Conservation (phyloP, 2,797 vertebrate species). For the Aeoliscus strigatus region DNA sequence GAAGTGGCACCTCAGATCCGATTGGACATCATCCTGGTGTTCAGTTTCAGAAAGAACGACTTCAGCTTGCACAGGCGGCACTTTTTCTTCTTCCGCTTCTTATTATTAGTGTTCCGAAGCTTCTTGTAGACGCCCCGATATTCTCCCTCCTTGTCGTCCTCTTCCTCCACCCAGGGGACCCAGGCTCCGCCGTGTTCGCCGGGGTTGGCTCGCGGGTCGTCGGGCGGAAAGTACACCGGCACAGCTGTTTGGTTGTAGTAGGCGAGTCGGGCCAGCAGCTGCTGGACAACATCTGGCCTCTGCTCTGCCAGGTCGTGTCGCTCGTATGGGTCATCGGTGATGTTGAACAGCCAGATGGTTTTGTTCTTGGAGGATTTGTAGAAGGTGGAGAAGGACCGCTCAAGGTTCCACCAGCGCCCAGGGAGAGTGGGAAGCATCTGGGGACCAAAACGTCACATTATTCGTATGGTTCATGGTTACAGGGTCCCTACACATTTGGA, state of each 20-base stretch:
- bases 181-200: constrained; percentile 83
- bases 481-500: too few species aligned
- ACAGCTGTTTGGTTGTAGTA: constrained; percentile 87
- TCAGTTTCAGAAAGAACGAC: constrained; percentile 88
- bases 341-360: constrained; percentile 92
- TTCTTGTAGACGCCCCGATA: constrained; percentile 73
- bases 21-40: constrained; percentile 87
- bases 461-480: too few species aligned
- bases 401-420: constrained; percentile 94
- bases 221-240: constrained; percentile 86
- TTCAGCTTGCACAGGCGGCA: constrained; percentile 89
- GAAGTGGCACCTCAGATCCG: constrained; percentile 71
- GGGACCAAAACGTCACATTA: too few species aligned
- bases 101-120: constrained; percentile 61
- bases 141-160: constrained; percentile 58
- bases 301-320: constrained; percentile 79
- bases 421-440: constrained; percentile 82
- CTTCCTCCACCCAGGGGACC: constrained; percentile 88
- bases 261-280: constrained; percentile 79
- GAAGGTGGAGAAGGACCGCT: constrained; percentile 55
- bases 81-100: constrained; percentile 60
- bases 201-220: constrained; percentile 87
- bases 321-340: constrained; percentile 90
- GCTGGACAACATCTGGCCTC: constrained; percentile 82
- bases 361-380: constrained; percentile 62